A percentile compares a stretch with the other conserved stretches of the same genome.
These are phyloP conservation scores for Axea sp. DNA, from an alignment of 2,888 invertebrate genomes.

Conservation along the genomic window DNA sequence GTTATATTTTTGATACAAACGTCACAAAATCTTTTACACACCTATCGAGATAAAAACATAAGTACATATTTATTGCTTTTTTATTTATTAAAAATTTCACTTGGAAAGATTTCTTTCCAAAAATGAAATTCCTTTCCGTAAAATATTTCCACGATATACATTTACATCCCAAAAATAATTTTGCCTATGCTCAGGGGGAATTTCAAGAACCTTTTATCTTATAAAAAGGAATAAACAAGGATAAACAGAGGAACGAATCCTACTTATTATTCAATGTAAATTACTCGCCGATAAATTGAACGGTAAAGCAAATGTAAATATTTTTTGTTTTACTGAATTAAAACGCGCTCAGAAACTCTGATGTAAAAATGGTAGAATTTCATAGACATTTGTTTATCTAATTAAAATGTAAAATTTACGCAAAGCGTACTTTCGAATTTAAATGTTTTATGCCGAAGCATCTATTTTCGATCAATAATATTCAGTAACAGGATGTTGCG, in stretches of 20 bases:
- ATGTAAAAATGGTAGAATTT: no score
- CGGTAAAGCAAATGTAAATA: neutral
- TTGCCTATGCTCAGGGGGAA: slow-evolving; percentile 11
- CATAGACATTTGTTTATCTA: no score
- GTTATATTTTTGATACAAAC: slow-evolving; percentile 2
- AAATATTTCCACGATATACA: neutral
- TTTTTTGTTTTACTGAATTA: no score
- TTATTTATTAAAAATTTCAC: neutral
- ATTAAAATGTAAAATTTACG: no score
- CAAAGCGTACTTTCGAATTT: no score
- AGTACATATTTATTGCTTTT: slow-evolving; percentile 2
- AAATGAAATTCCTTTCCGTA: no score
- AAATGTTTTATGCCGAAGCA: no score
- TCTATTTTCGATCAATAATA: neutral
- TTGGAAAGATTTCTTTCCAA: no score
- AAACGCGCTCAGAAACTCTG: no score
- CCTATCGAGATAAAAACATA: neutral
- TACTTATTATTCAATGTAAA: neutral
- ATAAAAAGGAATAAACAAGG: slow-evolving; percentile 2
- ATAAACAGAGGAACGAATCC: no score
- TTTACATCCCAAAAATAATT: slow-evolving; percentile 2
- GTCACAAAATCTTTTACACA: slow-evolving; percentile 10
- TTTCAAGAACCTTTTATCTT: slow-evolving; percentile 1
- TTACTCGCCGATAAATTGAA: neutral
- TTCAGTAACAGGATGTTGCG: neutral